Evolutionary conservation across 2,888 invertebrate species (phyloP), one percentile per base, ranked within the genome.

Genomic region (Piscicola geometra): DNA sequence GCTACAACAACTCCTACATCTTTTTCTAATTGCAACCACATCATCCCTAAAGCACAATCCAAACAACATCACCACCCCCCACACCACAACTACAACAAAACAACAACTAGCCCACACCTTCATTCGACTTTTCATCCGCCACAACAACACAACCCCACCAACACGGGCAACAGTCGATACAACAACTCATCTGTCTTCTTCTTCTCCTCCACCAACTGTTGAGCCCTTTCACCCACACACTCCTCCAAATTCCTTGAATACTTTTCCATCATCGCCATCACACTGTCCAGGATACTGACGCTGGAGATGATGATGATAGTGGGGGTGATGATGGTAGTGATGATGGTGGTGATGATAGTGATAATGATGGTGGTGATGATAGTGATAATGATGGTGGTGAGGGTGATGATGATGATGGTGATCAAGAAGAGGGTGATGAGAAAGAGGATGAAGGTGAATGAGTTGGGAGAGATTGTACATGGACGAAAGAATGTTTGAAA

Each of bases 91-190:
- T 21, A 28, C 25, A n/a, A 30, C 30, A 9, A 28, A 18, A 67
- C 18, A 18, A 67, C 28, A 15, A 67, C 35, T 3, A 67, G 9
- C 18, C 3, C 15, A 15, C 12, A 15, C 30, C n/a, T 15, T 64
- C 25, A 25, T 64, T 64, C 12, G 66, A 64, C n/a, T n/a, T n/a
- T n/a, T n/a, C n/a, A n/a, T n/a, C n/a, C n/a, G n/a, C n/a, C n/a
- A n/a, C n/a, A n/a, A 64, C 66, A 64, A 64, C 12, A 68, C 33
- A 35, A 5, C 50, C n/a, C 3, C 1, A 79, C 77, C 1, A 78
- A 84, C 84, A 81, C 81, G 5, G 84, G 84, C 36, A 84, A 77
- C 81, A 84, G 82, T 41, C 82, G 81, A 75, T 81, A 84, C 0
- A 84, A 79, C 2, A 84, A 80, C 28, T 78, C 78, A 75, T 84